Evolutionary conservation across 2,888 invertebrate species (phyloP), one percentile per base, ranked within the genome.

Genomic region (Minunthozetes semirufus): DNA sequence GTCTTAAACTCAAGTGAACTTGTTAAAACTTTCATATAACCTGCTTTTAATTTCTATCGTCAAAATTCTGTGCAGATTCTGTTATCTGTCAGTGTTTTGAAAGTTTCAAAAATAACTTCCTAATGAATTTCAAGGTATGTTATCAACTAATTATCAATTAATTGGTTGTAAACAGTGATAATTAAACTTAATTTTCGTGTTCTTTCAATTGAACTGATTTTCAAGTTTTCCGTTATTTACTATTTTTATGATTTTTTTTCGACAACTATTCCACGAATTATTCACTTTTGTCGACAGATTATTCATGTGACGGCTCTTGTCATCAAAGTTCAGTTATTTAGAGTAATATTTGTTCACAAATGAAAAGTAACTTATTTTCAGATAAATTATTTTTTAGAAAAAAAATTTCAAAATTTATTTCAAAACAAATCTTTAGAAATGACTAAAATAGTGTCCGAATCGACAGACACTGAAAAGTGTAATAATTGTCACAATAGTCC

Each of bases 51-150:
- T n/a, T n/a, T n/a, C n/a, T n/a, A n/a, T n/a, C n/a, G n/a, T n/a
- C n/a, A n/a, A n/a, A n/a, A n/a, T n/a, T n/a, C n/a, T n/a, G n/a
- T n/a, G n/a, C 11, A 19, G 22, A 50, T 27, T 61, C 8, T 19
- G 17, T 63, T 63, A 33, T 29, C 29, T 15, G 33, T 63, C 29
- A 15, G 15, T 63, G 2, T 29, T 33, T 63, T 63, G 33, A 6
- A 33, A 33, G 5, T 29, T 29, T 33, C 3, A 15, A 3, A 33
- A 63, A 61, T 13, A 63, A 13, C n/a, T 59, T 25, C 11, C 15
- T 17, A 33, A 63, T 63, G 38, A 63, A 33, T 33, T 63, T 63
- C 63, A 63, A 63, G 63, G 63, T 63, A 63, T 63, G 63, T n/a
- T 63, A 59, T 3, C 11, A 29, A 59, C 22, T 27, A 59, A 59